Conservation (phyloP, 2,797 vertebrate genomes). For the Aplochiton taeniatus region DNA sequence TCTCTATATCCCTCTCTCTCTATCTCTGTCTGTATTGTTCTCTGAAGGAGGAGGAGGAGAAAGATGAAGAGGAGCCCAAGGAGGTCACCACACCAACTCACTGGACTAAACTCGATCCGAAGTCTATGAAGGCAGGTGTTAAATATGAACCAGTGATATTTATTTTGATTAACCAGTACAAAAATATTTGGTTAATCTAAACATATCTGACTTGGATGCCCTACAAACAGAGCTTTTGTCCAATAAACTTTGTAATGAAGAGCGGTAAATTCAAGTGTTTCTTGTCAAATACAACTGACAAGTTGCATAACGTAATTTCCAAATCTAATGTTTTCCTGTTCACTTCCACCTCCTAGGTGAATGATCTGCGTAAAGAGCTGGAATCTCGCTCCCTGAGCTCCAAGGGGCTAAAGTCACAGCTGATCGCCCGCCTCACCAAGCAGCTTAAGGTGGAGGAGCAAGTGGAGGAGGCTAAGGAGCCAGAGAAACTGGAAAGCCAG, state of each 20-base stretch:
- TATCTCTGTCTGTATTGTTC: slow-evolving; percentile 25
- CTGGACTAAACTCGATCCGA: slow-evolving; percentile 98
- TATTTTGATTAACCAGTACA: not conserved
- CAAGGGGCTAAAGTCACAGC: slow-evolving; percentile 96
- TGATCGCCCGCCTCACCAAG: slow-evolving; percentile 97
- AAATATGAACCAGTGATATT: not conserved
- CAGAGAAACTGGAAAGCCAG: slow-evolving; percentile 90
- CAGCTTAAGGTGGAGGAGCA: slow-evolving; percentile 98
- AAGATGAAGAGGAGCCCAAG: slow-evolving; percentile 92
- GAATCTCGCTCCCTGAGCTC: slow-evolving; percentile 95
- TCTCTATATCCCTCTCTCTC: slow-evolving; percentile 57
- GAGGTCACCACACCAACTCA: slow-evolving; percentile 95
- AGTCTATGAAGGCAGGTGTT: slow-evolving; percentile 94
- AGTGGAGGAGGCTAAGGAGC: slow-evolving; percentile 96
- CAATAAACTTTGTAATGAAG: too few relatives aligned
- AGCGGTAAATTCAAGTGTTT: too few relatives aligned
- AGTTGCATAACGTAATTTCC: too few relatives aligned
- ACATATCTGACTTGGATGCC: too few relatives aligned
- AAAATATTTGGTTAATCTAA: too few relatives aligned
- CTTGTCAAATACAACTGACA: too few relatives aligned
- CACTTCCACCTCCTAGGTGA: slow-evolving; percentile 78
- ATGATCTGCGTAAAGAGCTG: slow-evolving; percentile 95
- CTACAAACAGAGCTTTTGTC: too few relatives aligned
- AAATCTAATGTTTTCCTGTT: not conserved
- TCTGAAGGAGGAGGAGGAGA: slow-evolving; percentile 97